phyloP scores from a whole-genome alignment of 2,113 vertebrate genomes.

The Pseudonaja textilis region DNA sequence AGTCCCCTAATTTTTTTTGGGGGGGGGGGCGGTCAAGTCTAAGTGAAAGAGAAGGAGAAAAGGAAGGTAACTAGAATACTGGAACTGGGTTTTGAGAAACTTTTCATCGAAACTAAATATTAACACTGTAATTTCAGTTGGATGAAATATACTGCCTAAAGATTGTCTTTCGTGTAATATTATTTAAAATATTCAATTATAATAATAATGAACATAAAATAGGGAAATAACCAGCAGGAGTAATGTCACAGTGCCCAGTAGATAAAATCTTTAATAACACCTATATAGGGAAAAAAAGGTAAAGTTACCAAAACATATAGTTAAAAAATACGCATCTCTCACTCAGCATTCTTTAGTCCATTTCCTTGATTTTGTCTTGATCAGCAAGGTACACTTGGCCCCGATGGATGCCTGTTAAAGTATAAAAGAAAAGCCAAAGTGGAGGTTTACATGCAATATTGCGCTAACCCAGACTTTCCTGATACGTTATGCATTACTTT shows the following conservation, averaged over 20 bases:
- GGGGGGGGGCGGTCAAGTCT: background rate
- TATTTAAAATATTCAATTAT: constrained; percentile 54
- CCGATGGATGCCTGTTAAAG: constrained; percentile 40
- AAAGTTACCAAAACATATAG: constrained; percentile 33
- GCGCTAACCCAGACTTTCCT: constrained; percentile 52
- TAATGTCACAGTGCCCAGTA: background rate
- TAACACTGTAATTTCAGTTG: constrained; percentile 52
- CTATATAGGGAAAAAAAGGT: background rate
- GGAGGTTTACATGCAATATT: constrained; percentile 57
- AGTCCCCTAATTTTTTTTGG: background rate
- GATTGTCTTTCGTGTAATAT: constrained; percentile 54
- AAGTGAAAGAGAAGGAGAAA: background rate
- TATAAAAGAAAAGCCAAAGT: constrained; percentile 22
- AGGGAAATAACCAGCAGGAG: background rate
- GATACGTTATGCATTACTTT: constrained; percentile 49
- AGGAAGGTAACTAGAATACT: background rate
- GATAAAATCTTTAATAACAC: constrained; percentile 28
- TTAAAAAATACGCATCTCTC: constrained; percentile 28
- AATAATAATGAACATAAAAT: constrained; percentile 38
- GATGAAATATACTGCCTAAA: constrained; percentile 49
- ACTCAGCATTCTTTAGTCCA: constrained; percentile 41
- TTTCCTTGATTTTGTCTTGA: constrained; percentile 41
- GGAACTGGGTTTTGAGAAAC: background rate
- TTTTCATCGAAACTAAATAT: constrained; percentile 32
- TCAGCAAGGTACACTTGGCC: constrained; percentile 28